Base-by-base conservation (phyloP, 2,888 invertebrate genomes). In the Thereva unica region DNA sequence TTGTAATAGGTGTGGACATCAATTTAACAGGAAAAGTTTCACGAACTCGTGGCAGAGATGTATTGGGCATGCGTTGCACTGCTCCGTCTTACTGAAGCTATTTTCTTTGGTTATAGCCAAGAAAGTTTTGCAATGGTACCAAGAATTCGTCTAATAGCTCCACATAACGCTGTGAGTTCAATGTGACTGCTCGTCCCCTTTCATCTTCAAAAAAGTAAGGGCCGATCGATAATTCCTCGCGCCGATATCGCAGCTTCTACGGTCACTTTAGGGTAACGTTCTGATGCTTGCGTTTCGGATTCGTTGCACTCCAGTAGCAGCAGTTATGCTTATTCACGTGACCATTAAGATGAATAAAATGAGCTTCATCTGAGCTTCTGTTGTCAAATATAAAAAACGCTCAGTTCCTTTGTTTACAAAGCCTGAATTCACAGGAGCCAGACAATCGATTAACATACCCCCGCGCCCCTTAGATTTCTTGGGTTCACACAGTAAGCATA, bases 71-170 rank as follows among this genome's bases (percentile, higher is more conserved):
- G 23, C 2, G 10, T 61, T 4, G 37, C 61, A 35, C 8, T 4
- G 37, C 61, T 45, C 8, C 49, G n/a, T 50, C 61, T 40, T 61
- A 50, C 37, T 64, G 64, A 52, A 64, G 52, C 50, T 42, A 64
- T 52, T 0, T 64, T 52, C 52, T 64, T 52, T 41, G 53, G 44
- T 64, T 64, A 53, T 45, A 41, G n/a, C 52, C 50, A 52, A 41
- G 4, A 52, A 52, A 38, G 41, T 52, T 40, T 64, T 50, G 45
- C 53, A 64, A 23, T 52, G 49, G 12, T 10, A 63, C 40, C 9
- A 63, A 63, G 49, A 47, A 47, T 4, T 52, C 10, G n/a, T 5
- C 6, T 10, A 52, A 52, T 9, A 52, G 5, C 34, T 52, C 47
- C 47, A 47, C 47, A 47, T 47, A 47, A 47, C 4, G 47, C 47